Evolutionary conservation across 2,888 invertebrate genomes (phyloP).

Genomic region (Boloria selene): DNA sequence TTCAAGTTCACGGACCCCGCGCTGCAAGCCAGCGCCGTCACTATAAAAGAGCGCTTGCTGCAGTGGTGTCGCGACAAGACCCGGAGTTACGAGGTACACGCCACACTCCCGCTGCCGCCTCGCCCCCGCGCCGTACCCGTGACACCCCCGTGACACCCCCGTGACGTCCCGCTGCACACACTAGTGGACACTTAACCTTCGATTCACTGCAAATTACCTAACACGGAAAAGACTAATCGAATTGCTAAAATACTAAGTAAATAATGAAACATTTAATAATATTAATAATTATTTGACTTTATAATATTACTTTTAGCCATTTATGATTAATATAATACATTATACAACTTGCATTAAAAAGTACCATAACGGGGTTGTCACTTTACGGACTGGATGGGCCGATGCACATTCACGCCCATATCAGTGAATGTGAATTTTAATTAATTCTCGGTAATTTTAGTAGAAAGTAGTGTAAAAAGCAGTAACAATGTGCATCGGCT

Average conservation of each 20-base stretch:
- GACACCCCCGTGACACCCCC: conserved; percentile 43
- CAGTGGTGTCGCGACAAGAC: conserved; percentile 99
- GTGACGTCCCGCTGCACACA: neutral
- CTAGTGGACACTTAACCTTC: neutral
- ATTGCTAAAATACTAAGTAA: neutral
- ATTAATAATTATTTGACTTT: too few relatives aligned
- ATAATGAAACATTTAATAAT: too few relatives aligned
- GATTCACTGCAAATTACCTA: conserved; percentile 13
- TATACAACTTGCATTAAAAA: neutral
- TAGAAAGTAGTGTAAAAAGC: conserved; percentile 3
- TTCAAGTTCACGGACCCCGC: conserved; percentile 96
- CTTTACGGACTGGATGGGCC: conserved; percentile 9
- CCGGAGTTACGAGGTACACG: conserved; percentile 96
- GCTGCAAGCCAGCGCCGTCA: conserved; percentile 94
- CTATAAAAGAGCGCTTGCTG: conserved; percentile 98
- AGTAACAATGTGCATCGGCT: conserved; percentile 24
- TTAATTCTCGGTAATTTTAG: conserved; percentile 3
- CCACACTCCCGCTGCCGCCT: conserved; percentile 46
- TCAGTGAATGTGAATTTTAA: conserved; percentile 2
- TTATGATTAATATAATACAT: too few relatives aligned
- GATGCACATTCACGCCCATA: conserved; percentile 17
- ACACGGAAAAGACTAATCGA: neutral
- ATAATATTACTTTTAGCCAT: neutral
- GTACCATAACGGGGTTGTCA: conserved; percentile 21
- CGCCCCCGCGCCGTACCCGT: conserved; percentile 43